Evolutionary conservation across 2,797 vertebrate genomes (phyloP), one percentile per base, ranked within the genome.

Genomic region (Loris lydekkerianus): DNA sequence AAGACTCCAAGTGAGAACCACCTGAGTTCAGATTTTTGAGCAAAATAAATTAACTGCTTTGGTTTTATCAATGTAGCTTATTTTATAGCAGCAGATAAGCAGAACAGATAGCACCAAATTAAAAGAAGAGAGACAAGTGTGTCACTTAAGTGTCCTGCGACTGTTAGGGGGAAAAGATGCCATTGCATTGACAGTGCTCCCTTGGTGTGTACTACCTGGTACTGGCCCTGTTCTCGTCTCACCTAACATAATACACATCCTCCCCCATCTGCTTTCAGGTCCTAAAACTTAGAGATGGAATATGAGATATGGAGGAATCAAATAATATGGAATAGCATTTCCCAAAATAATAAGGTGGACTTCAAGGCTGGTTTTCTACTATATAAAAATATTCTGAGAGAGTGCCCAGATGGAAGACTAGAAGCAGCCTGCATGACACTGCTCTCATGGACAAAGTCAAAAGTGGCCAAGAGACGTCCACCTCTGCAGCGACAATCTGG

Each of bases 311-410:
- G 20, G 37, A 43, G 31, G 23, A 73, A 72, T 10, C 37, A 60
- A 60, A 80, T 60, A 73, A 90, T 73, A 94, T 37, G 60, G 29
- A 93, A 63, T 7, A 58, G 72, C 15, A 23, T 75, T 96, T 89
- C n/a, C 89, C 43, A 37, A 90, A 29, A 72, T 86, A 76, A 87
- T 77, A 94, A 82, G n/a, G 61, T 77, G 31, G 5, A 27, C 40
- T 82, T 27, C 43, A 27, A 86, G 23, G 31, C 5, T 40, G 43
- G 25, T 58, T 25, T 76, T 93, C 34, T 86, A 56, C 17, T 90
- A 1, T 78, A 65, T 65, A 87, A 81, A 77, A 58, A 25, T 27
- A 75, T 14, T 46, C 76, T 87, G 70, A 83, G 58, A 58, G 56
- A 65, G 29, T 14, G 29, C 63, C 63, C 15, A 65, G 29, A 65